These are phyloP conservation scores for Brachionus rotundiformis DNA, from an alignment of 1,140 invertebrate genomes.

Conservation along the genomic window DNA sequence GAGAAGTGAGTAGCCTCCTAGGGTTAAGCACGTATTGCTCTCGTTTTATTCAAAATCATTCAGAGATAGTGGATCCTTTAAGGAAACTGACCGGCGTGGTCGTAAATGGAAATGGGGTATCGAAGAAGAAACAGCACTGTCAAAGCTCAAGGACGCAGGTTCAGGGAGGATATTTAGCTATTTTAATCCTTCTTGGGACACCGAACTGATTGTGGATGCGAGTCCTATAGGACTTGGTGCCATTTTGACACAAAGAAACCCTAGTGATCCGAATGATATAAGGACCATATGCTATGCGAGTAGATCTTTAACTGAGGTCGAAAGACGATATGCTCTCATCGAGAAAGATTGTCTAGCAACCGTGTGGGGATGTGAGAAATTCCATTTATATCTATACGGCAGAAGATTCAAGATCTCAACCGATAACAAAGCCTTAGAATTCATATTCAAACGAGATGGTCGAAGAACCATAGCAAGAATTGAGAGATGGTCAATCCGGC, in stretches of 20 bases:
- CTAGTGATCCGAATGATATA: slow-evolving; percentile 51
- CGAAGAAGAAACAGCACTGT: slow-evolving; percentile 48
- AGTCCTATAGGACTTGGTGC: slow-evolving; percentile 62
- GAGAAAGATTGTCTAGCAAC: slow-evolving; percentile 53
- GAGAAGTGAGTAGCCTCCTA: slow-evolving; percentile 50
- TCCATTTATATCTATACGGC: slow-evolving; percentile 53
- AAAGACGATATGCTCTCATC: slow-evolving; percentile 54
- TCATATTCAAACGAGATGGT: slow-evolving; percentile 54
- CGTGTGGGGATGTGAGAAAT: slow-evolving; percentile 54
- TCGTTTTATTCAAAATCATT: slow-evolving; percentile 12
- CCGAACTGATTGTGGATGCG: slow-evolving; percentile 53
- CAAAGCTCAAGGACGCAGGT: slow-evolving; percentile 1
- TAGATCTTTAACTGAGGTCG: slow-evolving; percentile 49
- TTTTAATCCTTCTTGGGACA: neutral
- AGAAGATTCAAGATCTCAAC: slow-evolving; percentile 53
- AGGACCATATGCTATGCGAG: slow-evolving; percentile 56
- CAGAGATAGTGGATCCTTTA: neutral
- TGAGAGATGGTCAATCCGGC: neutral
- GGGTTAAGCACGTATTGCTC: neutral
- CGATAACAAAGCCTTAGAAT: slow-evolving; percentile 52
- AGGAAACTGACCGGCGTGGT: slow-evolving; percentile 57
- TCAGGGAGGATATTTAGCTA: neutral
- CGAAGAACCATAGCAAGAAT: slow-evolving; percentile 50
- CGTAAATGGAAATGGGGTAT: slow-evolving; percentile 53
- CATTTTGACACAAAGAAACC: slow-evolving; percentile 61